Conservation (phyloP, 1,140 invertebrate species). For the Argopecten irradians region DNA sequence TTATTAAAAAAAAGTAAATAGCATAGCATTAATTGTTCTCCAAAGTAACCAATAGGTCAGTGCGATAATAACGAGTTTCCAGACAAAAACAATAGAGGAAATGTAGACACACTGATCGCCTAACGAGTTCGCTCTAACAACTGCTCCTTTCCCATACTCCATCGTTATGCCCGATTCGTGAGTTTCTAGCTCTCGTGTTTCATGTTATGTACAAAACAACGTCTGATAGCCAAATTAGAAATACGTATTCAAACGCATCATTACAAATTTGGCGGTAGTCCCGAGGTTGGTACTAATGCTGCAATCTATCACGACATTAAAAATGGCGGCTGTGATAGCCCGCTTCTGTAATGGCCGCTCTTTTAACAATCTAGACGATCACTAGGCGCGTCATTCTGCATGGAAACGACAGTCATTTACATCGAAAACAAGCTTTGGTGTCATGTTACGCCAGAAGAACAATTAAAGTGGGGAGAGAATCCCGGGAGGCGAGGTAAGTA, state of each 20-base stretch:
- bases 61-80: neutral
- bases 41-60: no score
- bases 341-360: neutral
- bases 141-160: neutral
- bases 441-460: neutral
- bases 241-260: constrained; percentile 8
- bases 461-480: neutral
- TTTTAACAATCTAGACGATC: constrained; percentile 12
- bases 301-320: neutral
- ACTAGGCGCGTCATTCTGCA: neutral
- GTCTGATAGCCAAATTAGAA: constrained; percentile 9
- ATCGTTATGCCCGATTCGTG: neutral
- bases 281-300: neutral
- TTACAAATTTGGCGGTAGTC: constrained; percentile 10
- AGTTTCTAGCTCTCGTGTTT: neutral
- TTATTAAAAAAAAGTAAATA: no score
- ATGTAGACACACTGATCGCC: neutral
- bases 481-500: neutral
- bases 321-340: neutral
- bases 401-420: constrained; percentile 21
- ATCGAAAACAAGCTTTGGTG: neutral
- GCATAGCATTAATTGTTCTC: no score
- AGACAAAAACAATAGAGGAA: neutral
- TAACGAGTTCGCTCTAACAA: neutral
- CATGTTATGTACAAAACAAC: neutral